A percentile compares a stretch with the other conserved stretches of the same genome.
Evolutionary conservation across 2,888 invertebrate genomes (phyloP).

Genomic region (Ennomos fuscantarius): DNA sequence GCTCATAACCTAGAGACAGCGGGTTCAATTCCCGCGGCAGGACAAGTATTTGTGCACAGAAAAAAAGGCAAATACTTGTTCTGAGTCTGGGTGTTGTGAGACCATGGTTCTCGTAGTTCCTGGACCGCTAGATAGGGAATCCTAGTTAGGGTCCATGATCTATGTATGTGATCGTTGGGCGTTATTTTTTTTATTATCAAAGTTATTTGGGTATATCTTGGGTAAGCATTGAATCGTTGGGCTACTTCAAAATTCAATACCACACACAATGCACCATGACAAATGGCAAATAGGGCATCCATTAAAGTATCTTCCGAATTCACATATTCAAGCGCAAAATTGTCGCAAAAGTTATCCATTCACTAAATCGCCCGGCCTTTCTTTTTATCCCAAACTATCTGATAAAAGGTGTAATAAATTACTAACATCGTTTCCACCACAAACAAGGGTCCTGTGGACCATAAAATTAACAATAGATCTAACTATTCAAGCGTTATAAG

Average conservation of each 20-base stretch:
- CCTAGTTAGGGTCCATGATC: too few relatives aligned
- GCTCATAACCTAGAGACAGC: too few relatives aligned
- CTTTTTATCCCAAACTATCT: constrained; percentile 25
- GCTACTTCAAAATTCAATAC: neutral
- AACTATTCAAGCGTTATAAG: constrained; percentile 35
- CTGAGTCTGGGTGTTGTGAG: too few relatives aligned
- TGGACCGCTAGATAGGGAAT: too few relatives aligned
- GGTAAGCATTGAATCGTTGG: too few relatives aligned
- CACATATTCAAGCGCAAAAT: constrained; percentile 39
- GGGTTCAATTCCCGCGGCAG: too few relatives aligned
- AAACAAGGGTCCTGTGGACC: constrained; percentile 46
- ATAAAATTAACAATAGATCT: constrained; percentile 39
- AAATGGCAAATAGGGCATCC: constrained; percentile 16
- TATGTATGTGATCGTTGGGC: too few relatives aligned
- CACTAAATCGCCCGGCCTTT: constrained; percentile 8
- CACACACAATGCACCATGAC: neutral
- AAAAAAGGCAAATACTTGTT: too few relatives aligned
- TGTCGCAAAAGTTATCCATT: constrained; percentile 29
- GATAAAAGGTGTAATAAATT: constrained; percentile 52
- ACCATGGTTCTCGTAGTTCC: too few relatives aligned
- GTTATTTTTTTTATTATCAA: too few relatives aligned
- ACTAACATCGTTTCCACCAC: constrained; percentile 52
- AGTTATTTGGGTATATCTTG: too few relatives aligned
- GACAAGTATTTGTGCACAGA: too few relatives aligned
- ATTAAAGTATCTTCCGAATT: constrained; percentile 37